A percentile compares a stretch with the other conserved stretches of the same genome.
Evolutionary conservation across 2,888 invertebrate species (phyloP).

Genomic region (Thymelicus sylvestris): DNA sequence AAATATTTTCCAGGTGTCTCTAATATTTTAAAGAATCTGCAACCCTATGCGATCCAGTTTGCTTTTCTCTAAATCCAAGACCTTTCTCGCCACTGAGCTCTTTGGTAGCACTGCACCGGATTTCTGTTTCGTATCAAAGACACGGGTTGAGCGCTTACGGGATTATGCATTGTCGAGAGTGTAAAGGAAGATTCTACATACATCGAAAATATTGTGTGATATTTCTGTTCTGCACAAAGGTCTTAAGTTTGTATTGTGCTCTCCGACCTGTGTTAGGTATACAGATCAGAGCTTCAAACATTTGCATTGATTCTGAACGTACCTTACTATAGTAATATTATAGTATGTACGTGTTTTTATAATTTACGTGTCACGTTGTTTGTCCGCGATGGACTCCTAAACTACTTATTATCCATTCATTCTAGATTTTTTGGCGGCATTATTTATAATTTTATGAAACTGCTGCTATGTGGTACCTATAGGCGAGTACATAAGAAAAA

Average conservation of each 20-base stretch:
- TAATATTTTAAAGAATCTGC: not conserved
- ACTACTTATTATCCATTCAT: too few species aligned
- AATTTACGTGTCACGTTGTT: too few species aligned
- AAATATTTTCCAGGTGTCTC: not conserved
- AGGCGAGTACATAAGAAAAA: too few species aligned
- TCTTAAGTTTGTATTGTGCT: not conserved
- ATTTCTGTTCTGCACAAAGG: not conserved
- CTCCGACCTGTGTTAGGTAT: not conserved
- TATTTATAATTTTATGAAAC: too few species aligned
- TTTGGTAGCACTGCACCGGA: conserved; percentile 10
- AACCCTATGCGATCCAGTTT: not conserved
- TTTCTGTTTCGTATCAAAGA: conserved; percentile 13
- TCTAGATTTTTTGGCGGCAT: too few species aligned
- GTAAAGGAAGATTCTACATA: conserved; percentile 12
- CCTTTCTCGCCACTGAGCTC: not conserved
- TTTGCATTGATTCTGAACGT: too few species aligned
- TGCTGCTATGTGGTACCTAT: too few species aligned
- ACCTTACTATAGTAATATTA: too few species aligned
- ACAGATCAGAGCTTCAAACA: too few species aligned
- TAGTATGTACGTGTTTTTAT: too few species aligned
- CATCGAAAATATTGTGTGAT: conserved; percentile 5
- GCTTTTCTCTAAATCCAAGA: not conserved
- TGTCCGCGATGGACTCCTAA: too few species aligned
- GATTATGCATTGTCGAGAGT: conserved; percentile 6
- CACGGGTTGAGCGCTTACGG: conserved; percentile 2